Base-by-base conservation (phyloP, 2,113 vertebrate genomes). In the Hemibagrus wyckioides region DNA sequence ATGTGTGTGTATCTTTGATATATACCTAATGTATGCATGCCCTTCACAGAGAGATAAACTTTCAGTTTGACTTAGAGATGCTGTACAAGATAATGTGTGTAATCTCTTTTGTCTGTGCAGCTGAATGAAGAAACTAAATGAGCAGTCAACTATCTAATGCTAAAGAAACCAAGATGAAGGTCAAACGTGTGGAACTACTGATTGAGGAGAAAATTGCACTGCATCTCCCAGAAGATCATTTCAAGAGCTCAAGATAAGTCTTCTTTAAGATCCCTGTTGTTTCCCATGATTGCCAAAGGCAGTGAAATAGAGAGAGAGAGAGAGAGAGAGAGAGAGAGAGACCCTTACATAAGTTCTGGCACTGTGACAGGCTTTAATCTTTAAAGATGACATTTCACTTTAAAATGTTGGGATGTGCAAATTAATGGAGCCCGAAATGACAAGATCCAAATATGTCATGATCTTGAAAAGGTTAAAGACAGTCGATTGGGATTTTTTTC, bases 151-250 rank as follows among this genome's bases (percentile, higher is more conserved):
- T 95, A 84, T 94, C 96, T 85, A 95, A 96, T 92, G 95, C 96
- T 85, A 97, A 96, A 92, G 96, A 96, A 88, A 93, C 95, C 76
- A 96, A 96, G 93, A 96, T 96, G 90, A 96, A 96, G 91, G 94
- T 96, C 89, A 95, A 95, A 87, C 96, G 95, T 82, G 93, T 95
- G 86, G 94, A 95, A 50, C 90, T 96, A 25, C 95, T 96, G 52
- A 89, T 96, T 76, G 95, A 96, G 92, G 93, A 94, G 88, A 95
- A 94, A 84, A 93, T 96, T 90, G 94, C 95, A 59, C 96, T 94
- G 94, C 95, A 96, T 80, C 90, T 96, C 88, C 93, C 94, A 88
- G 94, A 93, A 90, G 94, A 96, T 80, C 92, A 94, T 33, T 94
- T 97, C 76, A 95, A 89, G 94, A 96, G 90, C 95, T 94, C 63